A percentile compares a stretch with the other conserved stretches of the same genome.
These are phyloP conservation scores for Sinonovacula constricta DNA, from an alignment of 1,140 invertebrate genomes.

Conservation along the genomic window DNA sequence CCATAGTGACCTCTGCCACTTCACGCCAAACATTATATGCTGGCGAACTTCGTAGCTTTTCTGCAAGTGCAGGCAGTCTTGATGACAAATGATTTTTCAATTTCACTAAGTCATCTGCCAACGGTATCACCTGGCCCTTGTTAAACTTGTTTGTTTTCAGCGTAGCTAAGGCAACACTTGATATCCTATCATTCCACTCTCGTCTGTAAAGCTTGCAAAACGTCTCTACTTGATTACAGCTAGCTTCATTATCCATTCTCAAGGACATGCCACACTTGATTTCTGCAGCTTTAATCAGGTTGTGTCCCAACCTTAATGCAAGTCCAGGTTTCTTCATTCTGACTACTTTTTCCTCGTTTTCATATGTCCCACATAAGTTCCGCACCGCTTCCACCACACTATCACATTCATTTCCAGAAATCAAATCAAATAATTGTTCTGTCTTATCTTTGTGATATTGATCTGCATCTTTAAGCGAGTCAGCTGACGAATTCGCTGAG, in stretches of 20 bases:
- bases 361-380: background rate
- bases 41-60: background rate
- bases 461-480: conserved; percentile 2
- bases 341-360: conserved; percentile 19
- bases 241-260: conserved; percentile 15
- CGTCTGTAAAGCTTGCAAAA: conserved; percentile 9
- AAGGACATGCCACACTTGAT: conserved; percentile 24
- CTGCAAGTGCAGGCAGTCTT: background rate
- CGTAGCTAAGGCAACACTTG: conserved; percentile 29
- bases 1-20: conserved; percentile 11
- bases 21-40: conserved; percentile 2
- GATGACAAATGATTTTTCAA: conserved; percentile 11
- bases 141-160: conserved; percentile 47
- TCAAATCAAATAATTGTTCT: background rate
- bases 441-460: background rate
- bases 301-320: conserved; percentile 26
- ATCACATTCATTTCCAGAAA: conserved; percentile 8
- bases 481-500: conserved; percentile 6
- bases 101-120: conserved; percentile 23
- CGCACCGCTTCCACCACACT: conserved; percentile 2
- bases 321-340: conserved; percentile 24
- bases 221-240: background rate
- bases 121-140: conserved; percentile 12
- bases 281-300: conserved; percentile 27
- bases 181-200: conserved; percentile 37